Evolutionary conservation across 2,113 vertebrate genomes (phyloP).

Genomic region (Salvelinus alpinus): DNA sequence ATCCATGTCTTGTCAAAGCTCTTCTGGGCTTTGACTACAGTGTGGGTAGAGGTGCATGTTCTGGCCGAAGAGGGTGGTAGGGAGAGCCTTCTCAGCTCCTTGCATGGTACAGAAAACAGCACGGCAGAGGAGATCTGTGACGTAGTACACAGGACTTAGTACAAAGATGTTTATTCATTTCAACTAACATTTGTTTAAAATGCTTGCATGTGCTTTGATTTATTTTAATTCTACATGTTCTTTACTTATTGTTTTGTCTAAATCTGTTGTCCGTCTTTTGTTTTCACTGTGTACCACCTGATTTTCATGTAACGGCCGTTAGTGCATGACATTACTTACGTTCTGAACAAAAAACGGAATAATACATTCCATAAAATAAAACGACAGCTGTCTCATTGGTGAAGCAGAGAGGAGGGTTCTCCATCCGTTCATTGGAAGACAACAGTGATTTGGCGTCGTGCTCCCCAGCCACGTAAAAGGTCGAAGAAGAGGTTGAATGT

Average conservation of each 20-base stretch:
- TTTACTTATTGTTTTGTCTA: background rate
- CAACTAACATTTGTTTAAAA: background rate
- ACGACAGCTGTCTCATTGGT: too few relatives aligned
- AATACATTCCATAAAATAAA: too few relatives aligned
- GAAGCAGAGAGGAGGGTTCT: too few relatives aligned
- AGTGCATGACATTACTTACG: background rate
- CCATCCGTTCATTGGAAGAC: background rate
- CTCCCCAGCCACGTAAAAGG: slow-evolving; percentile 20
- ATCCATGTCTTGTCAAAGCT: slow-evolving; percentile 62
- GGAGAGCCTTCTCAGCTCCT: too few relatives aligned
- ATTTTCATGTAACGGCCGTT: too few relatives aligned
- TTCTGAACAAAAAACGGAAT: background rate
- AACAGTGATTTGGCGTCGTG: background rate
- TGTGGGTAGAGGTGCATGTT: slow-evolving; percentile 40
- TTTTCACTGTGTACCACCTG: background rate
- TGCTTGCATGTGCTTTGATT: background rate
- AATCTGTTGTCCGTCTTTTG: background rate
- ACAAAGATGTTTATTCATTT: background rate
- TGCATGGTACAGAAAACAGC: background rate
- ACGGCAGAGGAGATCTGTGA: background rate
- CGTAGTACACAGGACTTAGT: background rate
- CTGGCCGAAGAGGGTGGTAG: too few relatives aligned
- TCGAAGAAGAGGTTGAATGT: slow-evolving; percentile 71
- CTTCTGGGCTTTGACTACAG: slow-evolving; percentile 24
- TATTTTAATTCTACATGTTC: background rate